Evolutionary conservation across 2,797 vertebrate species (phyloP).

Genomic region (Clarias fuscus): DNA sequence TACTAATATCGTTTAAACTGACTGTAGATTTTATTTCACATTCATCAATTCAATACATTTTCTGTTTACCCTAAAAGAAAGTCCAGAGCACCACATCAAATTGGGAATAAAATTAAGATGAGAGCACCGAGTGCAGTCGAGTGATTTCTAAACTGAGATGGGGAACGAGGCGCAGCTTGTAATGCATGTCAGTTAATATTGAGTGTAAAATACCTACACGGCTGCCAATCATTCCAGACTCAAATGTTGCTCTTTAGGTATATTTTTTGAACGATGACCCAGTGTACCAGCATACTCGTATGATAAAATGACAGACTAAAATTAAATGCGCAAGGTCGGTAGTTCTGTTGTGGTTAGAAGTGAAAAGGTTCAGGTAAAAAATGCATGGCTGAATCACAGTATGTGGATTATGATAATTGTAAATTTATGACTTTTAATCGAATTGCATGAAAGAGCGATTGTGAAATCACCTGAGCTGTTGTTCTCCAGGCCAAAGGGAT

Average conservation of each 20-base stretch:
- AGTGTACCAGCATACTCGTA: not conserved
- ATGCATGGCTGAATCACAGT: not conserved
- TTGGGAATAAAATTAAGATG: not conserved
- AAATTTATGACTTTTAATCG: not conserved
- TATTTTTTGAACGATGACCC: not conserved
- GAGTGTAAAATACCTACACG: not conserved
- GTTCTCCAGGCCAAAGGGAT: constrained; percentile 78
- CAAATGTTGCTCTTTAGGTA: not conserved
- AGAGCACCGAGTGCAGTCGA: not conserved
- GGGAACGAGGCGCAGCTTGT: not conserved
- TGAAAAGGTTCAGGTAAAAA: not conserved
- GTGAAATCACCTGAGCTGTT: constrained; percentile 70
- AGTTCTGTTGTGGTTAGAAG: not conserved
- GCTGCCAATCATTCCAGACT: not conserved
- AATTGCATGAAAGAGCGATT: not conserved
- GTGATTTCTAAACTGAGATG: not conserved
- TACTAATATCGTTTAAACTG: not conserved
- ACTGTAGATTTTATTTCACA: not conserved
- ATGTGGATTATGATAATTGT: not conserved
- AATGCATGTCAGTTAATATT: not conserved
- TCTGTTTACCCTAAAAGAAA: no score
- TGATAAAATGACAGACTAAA: not conserved
- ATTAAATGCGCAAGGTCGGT: not conserved
- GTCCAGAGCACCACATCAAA: no score
- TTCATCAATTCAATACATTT: not conserved